Base-by-base conservation (phyloP, 2,888 invertebrate genomes). In the Drosophila lacicola region DNA sequence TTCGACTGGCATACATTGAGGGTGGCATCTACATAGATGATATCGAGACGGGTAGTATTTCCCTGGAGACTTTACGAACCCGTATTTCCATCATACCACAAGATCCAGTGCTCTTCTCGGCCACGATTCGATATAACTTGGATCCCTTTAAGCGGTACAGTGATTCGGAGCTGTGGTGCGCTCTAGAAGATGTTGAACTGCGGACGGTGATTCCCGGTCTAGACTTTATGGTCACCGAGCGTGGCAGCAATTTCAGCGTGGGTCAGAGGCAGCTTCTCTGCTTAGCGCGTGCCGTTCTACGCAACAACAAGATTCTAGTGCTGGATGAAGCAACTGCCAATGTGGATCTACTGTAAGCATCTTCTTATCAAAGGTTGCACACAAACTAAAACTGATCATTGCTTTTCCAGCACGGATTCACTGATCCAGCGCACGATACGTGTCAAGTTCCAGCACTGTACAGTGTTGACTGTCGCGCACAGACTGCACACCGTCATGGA, bases 401-500 rank as follows among this genome's bases (percentile, higher is more conserved):
- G 6, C 3, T 11, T 19, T 62, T 37, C 10, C 10, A 90, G 90
- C 90, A 97, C 97, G 17, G 97, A 97, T 91, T 94, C 94, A 47
- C 93, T 97, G 65, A 97, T 98, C 83, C 97, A 97, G 92, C 94
- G 93, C 88, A 96, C 97, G 0, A 97, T 98, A 62, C 94, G 97
- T 58, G 94, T 93, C 25, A 96, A 96, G 87, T 98, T 98, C 90
- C 94, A 94, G 6, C 93, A 95, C 25, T 97, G 97, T 92, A 97
- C 97, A 0, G 97, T 98, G 10, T 92, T 98, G 46, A 98, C 97
- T 0, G 97, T 98, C 37, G 98, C 98, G 3, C 98, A 98, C 93
- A 94, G 98, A 49, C 93, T 98, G 17, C 95, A 98, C 91, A 98
- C 98, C 1, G 96, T 98, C 74, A 98, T 98, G 95, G 98, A 98